Conservation (phyloP, 35 echinoderm and acorn worm species). For the Acanthaster planci region DNA sequence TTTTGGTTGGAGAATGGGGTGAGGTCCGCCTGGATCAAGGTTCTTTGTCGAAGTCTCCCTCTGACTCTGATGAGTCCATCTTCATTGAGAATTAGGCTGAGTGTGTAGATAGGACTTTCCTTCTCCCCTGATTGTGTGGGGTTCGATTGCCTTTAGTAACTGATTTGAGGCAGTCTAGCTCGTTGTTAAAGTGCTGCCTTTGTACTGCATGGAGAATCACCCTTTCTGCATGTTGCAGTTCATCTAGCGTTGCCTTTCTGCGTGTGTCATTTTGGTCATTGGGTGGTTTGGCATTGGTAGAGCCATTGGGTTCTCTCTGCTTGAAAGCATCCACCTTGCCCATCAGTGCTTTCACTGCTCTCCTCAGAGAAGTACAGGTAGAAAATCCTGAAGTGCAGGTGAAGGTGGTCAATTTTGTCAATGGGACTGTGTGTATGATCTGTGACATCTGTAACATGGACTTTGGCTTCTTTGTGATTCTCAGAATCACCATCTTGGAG, state of each 20-base stretch:
- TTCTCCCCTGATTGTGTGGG: background rate
- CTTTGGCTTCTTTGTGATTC: background rate
- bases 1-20: constrained; percentile 49
- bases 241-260: background rate
- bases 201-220: constrained; percentile 37
- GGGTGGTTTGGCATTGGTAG: background rate
- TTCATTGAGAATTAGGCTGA: constrained; percentile 42
- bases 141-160: too few relatives aligned
- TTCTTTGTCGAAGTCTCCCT: background rate
- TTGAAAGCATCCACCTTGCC: background rate
- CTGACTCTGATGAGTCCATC: constrained; percentile 44
- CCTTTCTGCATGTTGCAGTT: constrained; percentile 25
- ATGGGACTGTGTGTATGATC: background rate
- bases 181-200: constrained; percentile 26
- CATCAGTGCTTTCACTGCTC: background rate
- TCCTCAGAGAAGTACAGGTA: background rate
- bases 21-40: background rate
- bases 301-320: too few relatives aligned
- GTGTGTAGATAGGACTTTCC: background rate
- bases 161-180: background rate
- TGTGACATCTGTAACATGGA: background rate
- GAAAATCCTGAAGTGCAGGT: background rate
- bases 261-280: background rate
- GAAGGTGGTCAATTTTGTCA: background rate
- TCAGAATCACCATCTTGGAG: constrained; percentile 47